phyloP scores from a whole-genome alignment of 2,888 invertebrate genomes.

The Lutraria lutraria region DNA sequence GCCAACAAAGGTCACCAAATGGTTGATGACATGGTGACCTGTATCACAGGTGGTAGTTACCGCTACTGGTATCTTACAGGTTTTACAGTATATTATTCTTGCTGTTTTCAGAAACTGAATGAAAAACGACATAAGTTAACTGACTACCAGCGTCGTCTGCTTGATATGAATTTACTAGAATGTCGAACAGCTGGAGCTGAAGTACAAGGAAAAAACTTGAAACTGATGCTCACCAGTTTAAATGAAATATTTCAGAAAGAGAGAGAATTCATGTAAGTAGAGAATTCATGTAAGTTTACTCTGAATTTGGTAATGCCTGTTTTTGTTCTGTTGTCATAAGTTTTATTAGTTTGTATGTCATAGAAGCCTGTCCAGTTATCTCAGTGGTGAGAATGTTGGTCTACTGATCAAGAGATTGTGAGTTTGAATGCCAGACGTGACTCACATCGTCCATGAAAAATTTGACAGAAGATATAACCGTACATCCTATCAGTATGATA shows the following conservation, averaged over 20 bases:
- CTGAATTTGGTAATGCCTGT: not conserved
- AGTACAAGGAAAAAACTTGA: conserved; percentile 88
- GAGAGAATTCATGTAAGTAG: conserved; percentile 46
- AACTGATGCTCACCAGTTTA: conserved; percentile 44
- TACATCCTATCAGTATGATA: no score
- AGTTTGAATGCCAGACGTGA: no score
- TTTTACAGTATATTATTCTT: not conserved
- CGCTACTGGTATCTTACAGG: not conserved
- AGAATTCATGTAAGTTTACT: not conserved
- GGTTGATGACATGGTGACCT: not conserved
- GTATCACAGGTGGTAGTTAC: no score
- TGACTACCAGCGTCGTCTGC: conserved; percentile 90
- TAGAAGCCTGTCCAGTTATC: no score
- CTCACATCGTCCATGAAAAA: no score
- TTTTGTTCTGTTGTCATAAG: not conserved
- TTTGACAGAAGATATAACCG: no score
- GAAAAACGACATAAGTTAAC: conserved; percentile 87
- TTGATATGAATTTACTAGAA: conserved; percentile 93
- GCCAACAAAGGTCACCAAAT: no score
- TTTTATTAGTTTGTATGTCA: not conserved
- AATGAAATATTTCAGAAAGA: conserved; percentile 29
- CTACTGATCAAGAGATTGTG: no score
- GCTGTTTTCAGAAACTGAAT: conserved; percentile 76
- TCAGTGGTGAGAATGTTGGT: no score
- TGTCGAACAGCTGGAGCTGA: conserved; percentile 94